phyloP scores from a whole-genome alignment of 2,888 invertebrate genomes.

The Ashinkailepas kermadecensis region DNA sequence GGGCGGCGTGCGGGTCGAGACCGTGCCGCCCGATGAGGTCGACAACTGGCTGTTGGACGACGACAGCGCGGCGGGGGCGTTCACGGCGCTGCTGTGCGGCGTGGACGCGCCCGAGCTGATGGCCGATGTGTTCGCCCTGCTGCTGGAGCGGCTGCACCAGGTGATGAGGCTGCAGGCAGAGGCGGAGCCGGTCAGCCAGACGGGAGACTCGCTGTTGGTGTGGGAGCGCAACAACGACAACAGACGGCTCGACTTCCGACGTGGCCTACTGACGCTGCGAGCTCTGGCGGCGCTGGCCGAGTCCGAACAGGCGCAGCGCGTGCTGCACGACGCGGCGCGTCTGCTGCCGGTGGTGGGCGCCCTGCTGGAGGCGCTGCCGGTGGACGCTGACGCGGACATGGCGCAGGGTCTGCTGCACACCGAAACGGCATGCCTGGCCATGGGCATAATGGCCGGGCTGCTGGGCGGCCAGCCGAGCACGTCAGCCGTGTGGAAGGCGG shows the following conservation, averaged over 20 bases:
- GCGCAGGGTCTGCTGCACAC: neutral
- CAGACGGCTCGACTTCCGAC: neutral
- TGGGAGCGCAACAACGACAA: neutral
- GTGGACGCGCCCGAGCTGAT: neutral
- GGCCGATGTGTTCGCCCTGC: neutral
- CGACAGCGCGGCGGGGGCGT: neutral
- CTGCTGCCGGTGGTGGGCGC: neutral
- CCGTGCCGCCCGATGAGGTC: neutral
- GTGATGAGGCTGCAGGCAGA: neutral
- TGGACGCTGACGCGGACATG: neutral
- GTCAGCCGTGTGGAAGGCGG: neutral
- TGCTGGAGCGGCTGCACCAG: neutral
- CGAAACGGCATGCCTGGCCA: neutral
- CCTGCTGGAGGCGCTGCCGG: neutral
- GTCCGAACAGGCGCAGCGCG: neutral
- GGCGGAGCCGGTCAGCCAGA: no score
- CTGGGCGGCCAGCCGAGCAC: neutral
- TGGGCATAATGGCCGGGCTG: neutral
- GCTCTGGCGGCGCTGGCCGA: constrained; percentile 4
- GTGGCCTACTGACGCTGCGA: neutral
- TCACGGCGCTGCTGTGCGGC: neutral
- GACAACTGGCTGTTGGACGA: neutral
- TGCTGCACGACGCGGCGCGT: neutral
- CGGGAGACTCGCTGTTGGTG: neutral
- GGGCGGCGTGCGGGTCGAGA: neutral